Percentiles rank a stretch among this genome's conserved stretches.
phyloP scores from a whole-genome alignment of 2,113 vertebrate genomes.

The Mastomys coucha region DNA sequence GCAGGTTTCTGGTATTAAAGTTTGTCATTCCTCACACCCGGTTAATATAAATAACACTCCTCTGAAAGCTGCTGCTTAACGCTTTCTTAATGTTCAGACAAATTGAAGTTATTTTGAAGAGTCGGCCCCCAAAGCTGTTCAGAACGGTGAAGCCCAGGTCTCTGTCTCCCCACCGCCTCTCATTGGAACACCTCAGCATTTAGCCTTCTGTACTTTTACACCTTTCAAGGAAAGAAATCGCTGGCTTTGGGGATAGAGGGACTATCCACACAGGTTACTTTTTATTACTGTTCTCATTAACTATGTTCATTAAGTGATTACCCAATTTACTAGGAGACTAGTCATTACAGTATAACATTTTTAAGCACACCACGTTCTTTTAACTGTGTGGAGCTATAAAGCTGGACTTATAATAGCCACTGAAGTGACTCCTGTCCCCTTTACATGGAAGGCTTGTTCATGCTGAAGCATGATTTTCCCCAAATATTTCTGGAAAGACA shows the following conservation, averaged over 20 bases:
- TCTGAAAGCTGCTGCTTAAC: background rate
- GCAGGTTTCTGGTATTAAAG: background rate
- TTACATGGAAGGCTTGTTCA: background rate
- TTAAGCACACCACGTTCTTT: background rate
- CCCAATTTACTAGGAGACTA: background rate
- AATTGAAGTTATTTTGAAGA: background rate
- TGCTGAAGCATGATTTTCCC: background rate
- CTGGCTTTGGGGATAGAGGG: slow-evolving; percentile 11
- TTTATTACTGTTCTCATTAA: slow-evolving; percentile 38
- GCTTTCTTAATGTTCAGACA: background rate
- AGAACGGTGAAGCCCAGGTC: background rate
- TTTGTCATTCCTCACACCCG: background rate
- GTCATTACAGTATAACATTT: slow-evolving; percentile 24
- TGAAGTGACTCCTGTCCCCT: background rate
- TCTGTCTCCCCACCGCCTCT: background rate
- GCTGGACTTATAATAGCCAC: background rate
- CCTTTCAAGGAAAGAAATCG: background rate
- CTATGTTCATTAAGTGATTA: background rate
- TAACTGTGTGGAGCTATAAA: slow-evolving; percentile 32
- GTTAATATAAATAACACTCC: background rate
- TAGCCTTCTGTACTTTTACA: background rate
- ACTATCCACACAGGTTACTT: background rate
- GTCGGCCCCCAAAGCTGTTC: background rate
- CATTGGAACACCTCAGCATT: background rate
- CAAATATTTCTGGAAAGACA: slow-evolving; percentile 1